Base-by-base conservation (phyloP, 2,113 vertebrate species). In the Hypocryptadius cinnamomeus region DNA sequence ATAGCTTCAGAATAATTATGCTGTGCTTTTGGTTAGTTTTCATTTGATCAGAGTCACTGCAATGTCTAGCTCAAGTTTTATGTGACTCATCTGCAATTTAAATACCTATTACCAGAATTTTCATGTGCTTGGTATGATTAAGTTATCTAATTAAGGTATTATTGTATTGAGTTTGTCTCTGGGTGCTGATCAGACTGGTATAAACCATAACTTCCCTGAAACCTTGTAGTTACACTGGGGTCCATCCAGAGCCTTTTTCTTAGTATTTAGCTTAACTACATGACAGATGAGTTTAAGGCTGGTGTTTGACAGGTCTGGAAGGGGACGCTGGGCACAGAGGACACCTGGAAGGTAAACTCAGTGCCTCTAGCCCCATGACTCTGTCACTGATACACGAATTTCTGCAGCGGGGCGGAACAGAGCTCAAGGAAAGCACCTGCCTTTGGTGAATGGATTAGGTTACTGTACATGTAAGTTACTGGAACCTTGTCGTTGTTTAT, bases 41-140 rank as follows among this genome's bases (percentile, higher is more conserved):
- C 7, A 1, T 81, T 96, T 95, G 89, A 89, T 92, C 78, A 44
- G 79, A 82, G 44, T 91, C 47, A 27, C 61, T 87, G 71, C 73
- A 33, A 5, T 56, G 77, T 89, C 84, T 93, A 60, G 54, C 60
- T 81, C 33, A 50, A 84, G 27, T 78, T 76, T 89, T 89, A 37
- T 81, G 44, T 80, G 81, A 63, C 50, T 95, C 59, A 89, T 92
- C 44, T 95, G 74, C 45, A 73, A 89, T 94, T 93, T 91, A 93
- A 89, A 74, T 85, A 45, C 56, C 30, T 66, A 50, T 84, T 95
- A 72, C 69, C 51, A 74, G 84, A 74, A 87, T 84, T 60, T 93
- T 85, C 56, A 33, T 61, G 57, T 15, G 9, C 57, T 79, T 82
- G 28, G 45, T 91, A 68, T 64, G 81, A 87, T 59, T 40, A 91